Base-by-base conservation (phyloP, 2,113 vertebrate species). In the Brachyhypopomus gauderio region DNA sequence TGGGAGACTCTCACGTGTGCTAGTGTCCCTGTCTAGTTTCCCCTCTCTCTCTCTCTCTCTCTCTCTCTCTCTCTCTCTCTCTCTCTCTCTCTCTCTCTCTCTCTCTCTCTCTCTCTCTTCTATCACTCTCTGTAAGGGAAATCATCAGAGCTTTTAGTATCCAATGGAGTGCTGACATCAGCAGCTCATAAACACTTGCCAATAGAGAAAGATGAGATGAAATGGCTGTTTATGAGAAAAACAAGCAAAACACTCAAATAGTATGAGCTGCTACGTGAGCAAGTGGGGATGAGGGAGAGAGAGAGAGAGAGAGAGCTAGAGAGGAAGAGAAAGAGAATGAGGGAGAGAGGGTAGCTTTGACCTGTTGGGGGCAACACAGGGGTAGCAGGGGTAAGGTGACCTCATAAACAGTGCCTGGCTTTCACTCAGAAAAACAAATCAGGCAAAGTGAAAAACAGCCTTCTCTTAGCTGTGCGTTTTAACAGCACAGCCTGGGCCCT, bases 191-290 rank as follows among this genome's bases (percentile, higher is more conserved):
- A 84, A 83, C 41, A 17, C 52, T 38, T 7, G 56, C 48, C 41
- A 19, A 85, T 71, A 70, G 60, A n/a, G 27, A 83, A 72, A 71
- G 62, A 78, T 72, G 69, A 78, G 62, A 83, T 72, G 76, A 85
- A 85, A 87, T 84, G 77, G 77, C 52, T 81, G 82, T 84, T 85
- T 79, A 74, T 67, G 58, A 72, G 25, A 80, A 82, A 85, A 84
- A 81, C 83, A 84, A 81, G 81, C 60, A 71, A 64, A 62, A 62
- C 67, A 83, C 78, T 86, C 72, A 56, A 86, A 85, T 76, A 84
- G 58, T 20, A 36, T 34, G 45, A 58, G 22, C 34, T 67, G 70
- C 30, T 30, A 30, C 3, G 41, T 55, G 72, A 63, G 45, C 70
- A 48, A 41, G 20, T 19, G 66, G 67, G 48, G 25, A 56, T 34